phyloP scores from a whole-genome alignment of 1,140 invertebrate genomes.

The Hyles vespertilio region DNA sequence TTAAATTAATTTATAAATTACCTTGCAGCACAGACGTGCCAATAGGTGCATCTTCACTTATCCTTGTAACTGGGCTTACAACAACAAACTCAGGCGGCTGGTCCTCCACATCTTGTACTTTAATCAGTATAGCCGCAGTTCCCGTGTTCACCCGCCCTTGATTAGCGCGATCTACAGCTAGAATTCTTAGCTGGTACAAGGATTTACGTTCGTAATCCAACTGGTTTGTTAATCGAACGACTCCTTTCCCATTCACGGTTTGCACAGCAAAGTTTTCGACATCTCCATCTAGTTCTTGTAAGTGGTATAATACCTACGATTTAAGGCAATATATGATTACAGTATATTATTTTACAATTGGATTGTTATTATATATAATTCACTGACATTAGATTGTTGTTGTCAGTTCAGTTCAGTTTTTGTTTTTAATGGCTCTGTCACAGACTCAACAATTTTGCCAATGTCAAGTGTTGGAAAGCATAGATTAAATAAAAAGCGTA shows the following conservation, averaged over 20 bases:
- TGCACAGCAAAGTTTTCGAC: conserved; percentile 87
- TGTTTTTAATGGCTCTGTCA: too few relatives aligned
- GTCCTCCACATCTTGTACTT: conserved; percentile 92
- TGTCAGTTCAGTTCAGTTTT: too few relatives aligned
- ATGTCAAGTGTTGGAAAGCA: too few relatives aligned
- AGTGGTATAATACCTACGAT: conserved; percentile 79
- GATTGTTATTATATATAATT: too few relatives aligned
- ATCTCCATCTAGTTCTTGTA: conserved; percentile 88
- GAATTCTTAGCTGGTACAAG: conserved; percentile 89
- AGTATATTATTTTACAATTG: too few relatives aligned
- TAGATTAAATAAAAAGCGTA: too few relatives aligned
- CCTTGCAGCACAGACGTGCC: conserved; percentile 89
- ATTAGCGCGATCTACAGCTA: conserved; percentile 91
- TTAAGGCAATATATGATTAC: background rate
- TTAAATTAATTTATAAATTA: conserved; percentile 33
- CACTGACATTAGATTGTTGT: too few relatives aligned
- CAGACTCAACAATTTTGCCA: too few relatives aligned
- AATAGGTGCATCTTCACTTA: conserved; percentile 89
- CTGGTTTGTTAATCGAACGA: conserved; percentile 84
- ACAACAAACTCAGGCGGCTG: conserved; percentile 93
- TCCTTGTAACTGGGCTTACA: conserved; percentile 89
- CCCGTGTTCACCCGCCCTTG: conserved; percentile 86
- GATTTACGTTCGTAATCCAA: conserved; percentile 94
- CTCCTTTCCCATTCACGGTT: conserved; percentile 91
- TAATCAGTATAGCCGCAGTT: conserved; percentile 90